Base-by-base conservation (phyloP, 2,888 invertebrate genomes). In the Congeria kusceri region DNA sequence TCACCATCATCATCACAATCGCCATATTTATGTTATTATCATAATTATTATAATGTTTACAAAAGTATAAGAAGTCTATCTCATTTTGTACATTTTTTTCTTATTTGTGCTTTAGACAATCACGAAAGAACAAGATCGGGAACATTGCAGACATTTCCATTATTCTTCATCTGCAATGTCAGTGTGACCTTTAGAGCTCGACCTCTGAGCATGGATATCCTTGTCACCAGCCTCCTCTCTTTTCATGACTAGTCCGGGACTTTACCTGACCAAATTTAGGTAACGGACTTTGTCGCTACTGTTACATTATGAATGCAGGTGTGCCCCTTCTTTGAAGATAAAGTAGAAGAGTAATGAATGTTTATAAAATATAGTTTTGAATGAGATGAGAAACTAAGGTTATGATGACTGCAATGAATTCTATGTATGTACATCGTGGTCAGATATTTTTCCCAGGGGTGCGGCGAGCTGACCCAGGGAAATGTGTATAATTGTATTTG, bases 111-210 rank as follows among this genome's bases (percentile, higher is more conserved):
- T 39, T 11, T 85, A 91, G 91, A 64, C 88, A 4, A 68, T 85
- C 59, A 89, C 90, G 89, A 88, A 89, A 68, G 86, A 87, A 67
- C 89, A 91, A 64, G 90, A 91, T 83, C 86, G 86, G 32, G 81
- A 79, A 3, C 74, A 90, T 29, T 84, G 88, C 77, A 86, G 86
- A 65, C 88, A 89, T 83, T 90, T 91, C 67, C 23, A 85, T 83
- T 66, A 90, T 91, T 44, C 72, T 88, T 4, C 89, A 89, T 59
- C 78, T 91, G 27, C 70, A 87, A 20, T 87, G 88, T 59, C 65
- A 87, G 59, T 86, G 84, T 76, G 88, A 89, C 44, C 57, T 82
- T 2, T 77, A 78, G 46, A 80, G 85, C 61, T 89, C 89, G 1
- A 86, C 75, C 44, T 87, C 89, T 7, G 89, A 89, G 89, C 53